Base-by-base conservation (phyloP, 2,113 vertebrate genomes). In the Cyphomyrus discorhynchus region DNA sequence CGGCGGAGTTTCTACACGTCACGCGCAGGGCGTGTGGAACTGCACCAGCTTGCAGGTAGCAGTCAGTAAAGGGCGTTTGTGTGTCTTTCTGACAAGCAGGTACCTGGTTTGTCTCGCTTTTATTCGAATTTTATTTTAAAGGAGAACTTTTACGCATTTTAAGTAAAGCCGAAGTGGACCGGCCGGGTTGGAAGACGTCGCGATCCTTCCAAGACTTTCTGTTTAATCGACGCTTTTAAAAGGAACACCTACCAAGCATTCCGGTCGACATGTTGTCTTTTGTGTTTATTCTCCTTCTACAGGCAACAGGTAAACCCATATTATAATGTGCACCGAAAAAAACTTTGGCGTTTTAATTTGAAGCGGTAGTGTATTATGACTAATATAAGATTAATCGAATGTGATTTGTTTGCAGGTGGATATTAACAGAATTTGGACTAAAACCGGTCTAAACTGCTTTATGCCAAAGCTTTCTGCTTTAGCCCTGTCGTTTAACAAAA, bases 221-320 rank as follows among this genome's bases (percentile, higher is more conserved):
- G 13, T 77, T 42, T 42, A 19, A 39, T 62, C 53, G 8, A 62
- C 53, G 56, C 39, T 62, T n/a, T 35, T 39, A 8, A 10, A 58
- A 39, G 21, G 74, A 19, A 66, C 66, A 27, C 19, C 21, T 49
- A 15, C n/a, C 24, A 27, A 15, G n/a, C 31, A 31, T 19, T 19
- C 17, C 66, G 5, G 70, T 4, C 85, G 90, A 91, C 90, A 96
- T 96, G 95, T 27, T 96, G 95, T 27, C 94, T 82, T 88, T 94
- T 53, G 93, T 94, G 86, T 86, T 93, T 84, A 90, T 92, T 85
- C 90, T 96, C 90, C 93, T 94, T 88, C 7, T 91, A 0, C 85
- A 80, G 31, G 83, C 92, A 39, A 91, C 94, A 92, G 96, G 96
- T 96, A 93, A 91, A 94, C 45, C 9, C n/a, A 31, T 70, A 42